These are phyloP conservation scores for Mionectes olivaceus DNA, from an alignment of 2,797 vertebrate species.

Conservation along the genomic window DNA sequence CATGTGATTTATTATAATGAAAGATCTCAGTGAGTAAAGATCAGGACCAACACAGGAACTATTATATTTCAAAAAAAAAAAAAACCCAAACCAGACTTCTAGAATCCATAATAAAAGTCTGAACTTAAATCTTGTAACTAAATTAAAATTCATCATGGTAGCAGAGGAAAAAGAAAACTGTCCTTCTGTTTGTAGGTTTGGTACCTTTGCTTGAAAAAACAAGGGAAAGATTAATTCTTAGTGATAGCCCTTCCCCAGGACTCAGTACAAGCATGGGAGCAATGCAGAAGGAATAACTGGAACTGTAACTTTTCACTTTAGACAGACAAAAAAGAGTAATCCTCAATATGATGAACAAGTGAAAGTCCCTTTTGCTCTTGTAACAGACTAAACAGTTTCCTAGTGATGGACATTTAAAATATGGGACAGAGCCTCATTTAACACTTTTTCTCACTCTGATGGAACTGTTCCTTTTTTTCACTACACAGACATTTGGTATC, in stretches of 20 bases:
- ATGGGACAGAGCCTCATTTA: neutral
- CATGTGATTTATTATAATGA: neutral
- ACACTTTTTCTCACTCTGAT: neutral
- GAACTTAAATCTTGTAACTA: neutral
- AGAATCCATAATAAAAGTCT: neutral
- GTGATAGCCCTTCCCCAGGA: neutral
- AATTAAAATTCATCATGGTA: neutral
- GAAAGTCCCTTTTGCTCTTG: neutral
- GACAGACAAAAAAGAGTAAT: neutral
- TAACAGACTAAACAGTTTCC: neutral
- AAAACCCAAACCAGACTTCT: neutral
- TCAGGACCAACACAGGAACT: neutral
- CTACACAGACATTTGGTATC: neutral
- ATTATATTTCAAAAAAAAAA: neutral
- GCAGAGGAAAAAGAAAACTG: neutral
- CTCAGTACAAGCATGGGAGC: neutral
- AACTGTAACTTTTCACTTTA: neutral
- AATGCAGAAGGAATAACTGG: neutral
- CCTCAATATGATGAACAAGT: neutral
- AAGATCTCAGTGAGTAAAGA: neutral
- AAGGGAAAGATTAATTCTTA: conserved; percentile 35
- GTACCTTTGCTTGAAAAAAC: neutral
- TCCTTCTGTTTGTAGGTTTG: conserved; percentile 9
- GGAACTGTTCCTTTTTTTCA: neutral
- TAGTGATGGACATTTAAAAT: neutral